Evolutionary conservation across 2,888 invertebrate genomes (phyloP).

Genomic region (Chrysolina oricalcia): DNA sequence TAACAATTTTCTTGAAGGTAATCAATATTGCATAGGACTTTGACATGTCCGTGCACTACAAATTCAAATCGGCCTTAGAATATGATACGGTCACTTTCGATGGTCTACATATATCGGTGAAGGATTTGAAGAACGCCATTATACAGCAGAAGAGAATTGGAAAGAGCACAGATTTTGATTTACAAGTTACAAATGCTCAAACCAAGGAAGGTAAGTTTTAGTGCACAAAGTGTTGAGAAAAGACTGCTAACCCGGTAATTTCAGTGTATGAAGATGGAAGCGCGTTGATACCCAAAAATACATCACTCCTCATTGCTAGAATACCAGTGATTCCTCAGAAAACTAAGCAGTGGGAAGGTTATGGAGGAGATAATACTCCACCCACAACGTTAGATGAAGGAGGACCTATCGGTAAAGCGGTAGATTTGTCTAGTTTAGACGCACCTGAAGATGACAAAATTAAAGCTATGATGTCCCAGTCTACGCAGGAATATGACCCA

Average conservation of each 20-base stretch:
- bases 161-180: constrained; percentile 94
- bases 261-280: constrained; percentile 93
- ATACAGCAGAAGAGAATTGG: constrained; percentile 96
- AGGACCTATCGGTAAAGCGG: constrained; percentile 77
- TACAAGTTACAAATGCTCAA: constrained; percentile 97
- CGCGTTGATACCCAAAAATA: constrained; percentile 96
- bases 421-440: constrained; percentile 91
- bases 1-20: background rate
- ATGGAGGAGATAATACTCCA: constrained; percentile 71
- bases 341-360: constrained; percentile 79
- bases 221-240: background rate
- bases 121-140: constrained; percentile 95
- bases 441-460: constrained; percentile 98
- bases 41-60: constrained; percentile 96
- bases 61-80: constrained; percentile 97
- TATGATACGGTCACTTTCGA: constrained; percentile 98
- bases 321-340: constrained; percentile 89
- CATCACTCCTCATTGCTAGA: constrained; percentile 94
- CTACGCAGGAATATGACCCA: constrained; percentile 97
- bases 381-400: constrained; percentile 68
- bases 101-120: constrained; percentile 96
- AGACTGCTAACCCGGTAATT: constrained; percentile 58
- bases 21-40: background rate
- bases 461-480: constrained; percentile 97
- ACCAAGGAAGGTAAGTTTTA: constrained; percentile 91